A percentile compares a stretch with the other conserved stretches of the same genome.
Evolutionary conservation across 2,888 invertebrate genomes (phyloP).

Genomic region (Agrotis exclamationis): DNA sequence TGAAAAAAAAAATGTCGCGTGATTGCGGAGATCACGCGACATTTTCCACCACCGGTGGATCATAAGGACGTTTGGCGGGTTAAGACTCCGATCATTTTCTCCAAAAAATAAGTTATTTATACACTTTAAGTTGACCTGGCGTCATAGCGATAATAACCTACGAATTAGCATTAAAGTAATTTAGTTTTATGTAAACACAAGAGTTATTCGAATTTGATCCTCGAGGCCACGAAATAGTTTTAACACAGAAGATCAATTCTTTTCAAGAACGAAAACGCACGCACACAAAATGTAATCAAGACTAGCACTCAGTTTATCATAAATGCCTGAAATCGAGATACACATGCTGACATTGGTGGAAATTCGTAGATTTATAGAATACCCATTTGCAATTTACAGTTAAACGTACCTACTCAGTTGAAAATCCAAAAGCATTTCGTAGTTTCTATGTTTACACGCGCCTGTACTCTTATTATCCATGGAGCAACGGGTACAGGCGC

Average conservation of each 20-base stretch:
- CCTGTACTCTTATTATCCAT: background rate
- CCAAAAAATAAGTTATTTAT: too few species aligned
- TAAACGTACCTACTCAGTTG: too few species aligned
- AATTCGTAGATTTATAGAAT: too few species aligned
- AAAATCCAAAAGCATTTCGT: background rate
- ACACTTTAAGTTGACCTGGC: background rate
- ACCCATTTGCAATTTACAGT: too few species aligned
- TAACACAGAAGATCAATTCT: slow-evolving; percentile 14
- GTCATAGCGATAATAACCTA: background rate
- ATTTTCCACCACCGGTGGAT: too few species aligned
- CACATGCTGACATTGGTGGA: too few species aligned
- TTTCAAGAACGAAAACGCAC: background rate
- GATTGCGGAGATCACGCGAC: too few species aligned
- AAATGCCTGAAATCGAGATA: too few species aligned
- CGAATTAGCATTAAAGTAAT: slow-evolving; percentile 50
- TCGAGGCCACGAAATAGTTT: background rate
- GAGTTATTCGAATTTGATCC: slow-evolving; percentile 43
- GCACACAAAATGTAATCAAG: background rate
- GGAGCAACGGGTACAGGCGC: background rate
- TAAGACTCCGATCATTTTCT: too few species aligned
- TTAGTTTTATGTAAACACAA: slow-evolving; percentile 52
- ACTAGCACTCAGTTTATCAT: background rate
- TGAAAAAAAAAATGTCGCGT: too few species aligned
- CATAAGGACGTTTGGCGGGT: too few species aligned
- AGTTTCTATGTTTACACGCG: background rate